Conservation (phyloP, 2,888 invertebrate species). For the Coelogynopora nodosa region DNA sequence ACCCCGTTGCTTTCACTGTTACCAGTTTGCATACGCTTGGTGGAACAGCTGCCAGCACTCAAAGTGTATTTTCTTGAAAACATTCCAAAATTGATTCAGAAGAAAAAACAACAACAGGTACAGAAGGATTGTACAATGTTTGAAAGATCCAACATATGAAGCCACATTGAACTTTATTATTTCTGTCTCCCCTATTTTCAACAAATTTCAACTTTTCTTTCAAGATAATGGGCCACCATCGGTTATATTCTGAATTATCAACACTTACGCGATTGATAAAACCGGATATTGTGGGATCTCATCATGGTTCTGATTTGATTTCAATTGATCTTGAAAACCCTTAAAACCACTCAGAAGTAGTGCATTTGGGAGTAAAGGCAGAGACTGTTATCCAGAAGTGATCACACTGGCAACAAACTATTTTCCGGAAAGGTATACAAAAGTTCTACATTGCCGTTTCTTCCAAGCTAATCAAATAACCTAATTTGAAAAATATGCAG, state of each 20-base stretch:
- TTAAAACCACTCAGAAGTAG: neutral
- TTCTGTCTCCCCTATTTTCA: neutral
- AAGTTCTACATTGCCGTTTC: slow-evolving; percentile 18
- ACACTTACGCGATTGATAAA: neutral
- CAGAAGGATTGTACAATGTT: neutral
- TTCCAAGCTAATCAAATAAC: neutral
- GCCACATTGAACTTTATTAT: slow-evolving; percentile 29
- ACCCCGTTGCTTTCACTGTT: slow-evolving; percentile 48
- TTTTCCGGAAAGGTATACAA: neutral
- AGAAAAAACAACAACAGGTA: neutral
- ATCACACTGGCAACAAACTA: neutral
- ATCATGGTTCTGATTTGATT: slow-evolving; percentile 3
- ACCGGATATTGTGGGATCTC: neutral
- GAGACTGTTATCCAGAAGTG: neutral
- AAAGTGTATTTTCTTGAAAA: neutral
- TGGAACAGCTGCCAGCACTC: neutral
- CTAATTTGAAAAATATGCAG: neutral
- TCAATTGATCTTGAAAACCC: slow-evolving; percentile 6
- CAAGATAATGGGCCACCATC: slow-evolving; percentile 5
- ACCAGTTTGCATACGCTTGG: slow-evolving; percentile 36
- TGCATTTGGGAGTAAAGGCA: neutral
- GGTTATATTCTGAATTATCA: slow-evolving; percentile 10
- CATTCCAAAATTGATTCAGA: neutral
- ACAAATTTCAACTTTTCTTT: slow-evolving; percentile 31
- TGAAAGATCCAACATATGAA: slow-evolving; percentile 23